Percentiles rank a stretch among this genome's conserved stretches.
Evolutionary conservation across 2,888 invertebrate species (phyloP).

Genomic region (Ecdyonurus torrentis): DNA sequence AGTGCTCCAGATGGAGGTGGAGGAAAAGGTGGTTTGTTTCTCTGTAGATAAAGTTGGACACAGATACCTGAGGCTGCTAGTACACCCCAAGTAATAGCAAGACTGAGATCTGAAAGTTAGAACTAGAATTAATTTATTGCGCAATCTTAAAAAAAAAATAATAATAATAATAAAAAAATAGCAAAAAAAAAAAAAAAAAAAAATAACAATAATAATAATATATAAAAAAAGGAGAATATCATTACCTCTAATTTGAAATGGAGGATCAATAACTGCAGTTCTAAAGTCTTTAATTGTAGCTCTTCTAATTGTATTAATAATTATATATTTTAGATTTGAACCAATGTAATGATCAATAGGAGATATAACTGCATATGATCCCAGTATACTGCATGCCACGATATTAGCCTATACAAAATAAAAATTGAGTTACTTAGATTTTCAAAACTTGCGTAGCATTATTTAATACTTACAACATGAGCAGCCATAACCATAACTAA

Average conservation of each 20-base stretch:
- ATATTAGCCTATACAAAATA: conserved; percentile 33
- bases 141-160: too few relatives aligned
- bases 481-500: conserved; percentile 32
- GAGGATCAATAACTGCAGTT: conserved; percentile 38
- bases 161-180: too few relatives aligned
- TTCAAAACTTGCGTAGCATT: neutral
- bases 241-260: conserved; percentile 42
- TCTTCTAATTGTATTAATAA: conserved; percentile 47
- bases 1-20: conserved; percentile 25
- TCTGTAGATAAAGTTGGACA: conserved; percentile 37
- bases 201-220: too few relatives aligned
- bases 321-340: conserved; percentile 46
- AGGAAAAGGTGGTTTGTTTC: conserved; percentile 43
- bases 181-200: too few relatives aligned
- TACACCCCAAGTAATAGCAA: conserved; percentile 36
- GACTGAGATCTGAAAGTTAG: conserved; percentile 39
- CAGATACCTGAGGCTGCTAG: conserved; percentile 34
- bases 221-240: too few relatives aligned
- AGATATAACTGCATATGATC: conserved; percentile 41
- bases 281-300: conserved; percentile 40
- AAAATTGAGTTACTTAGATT: conserved; percentile 13
- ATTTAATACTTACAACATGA: conserved; percentile 24
- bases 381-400: conserved; percentile 43
- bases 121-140: too few relatives aligned
- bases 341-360: conserved; percentile 46